Evolutionary conservation across 1,140 invertebrate species (phyloP).

Genomic region (Pseudachorutes palmiensis): DNA sequence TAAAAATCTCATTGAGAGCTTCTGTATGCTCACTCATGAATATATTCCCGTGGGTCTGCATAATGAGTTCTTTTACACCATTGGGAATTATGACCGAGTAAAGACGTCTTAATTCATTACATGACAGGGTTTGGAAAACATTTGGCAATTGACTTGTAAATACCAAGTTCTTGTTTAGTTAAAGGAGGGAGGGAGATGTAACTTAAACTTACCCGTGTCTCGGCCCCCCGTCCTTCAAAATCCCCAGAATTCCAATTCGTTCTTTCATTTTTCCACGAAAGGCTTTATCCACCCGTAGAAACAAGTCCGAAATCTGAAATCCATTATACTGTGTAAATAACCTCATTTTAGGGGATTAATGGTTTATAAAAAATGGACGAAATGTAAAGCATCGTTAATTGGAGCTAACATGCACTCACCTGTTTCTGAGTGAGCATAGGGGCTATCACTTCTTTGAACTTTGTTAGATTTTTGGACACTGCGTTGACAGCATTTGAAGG

Average conservation of each 20-base stretch:
- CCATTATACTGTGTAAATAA: too few relatives aligned
- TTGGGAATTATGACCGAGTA: too few relatives aligned
- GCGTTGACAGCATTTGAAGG: constrained; percentile 85
- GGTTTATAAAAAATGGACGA: too few relatives aligned
- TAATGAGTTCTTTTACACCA: too few relatives aligned
- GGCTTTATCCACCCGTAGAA: constrained; percentile 32
- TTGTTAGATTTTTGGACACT: constrained; percentile 55
- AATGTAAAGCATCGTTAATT: constrained; percentile 3
- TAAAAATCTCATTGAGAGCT: too few relatives aligned
- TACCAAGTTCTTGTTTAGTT: too few relatives aligned
- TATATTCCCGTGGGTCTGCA: too few relatives aligned
- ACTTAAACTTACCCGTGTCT: constrained; percentile 76
- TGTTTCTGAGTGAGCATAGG: constrained; percentile 30
- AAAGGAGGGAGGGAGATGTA: too few relatives aligned
- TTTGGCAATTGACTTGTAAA: too few relatives aligned
- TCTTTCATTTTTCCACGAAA: constrained; percentile 35
- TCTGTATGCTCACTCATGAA: too few relatives aligned
- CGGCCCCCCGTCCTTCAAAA: constrained; percentile 89
- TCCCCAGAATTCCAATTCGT: constrained; percentile 55
- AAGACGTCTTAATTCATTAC: too few relatives aligned
- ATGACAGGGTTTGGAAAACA: constrained; percentile 4
- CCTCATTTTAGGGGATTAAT: too few relatives aligned
- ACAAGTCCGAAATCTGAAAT: constrained; percentile 29
- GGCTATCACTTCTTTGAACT: constrained; percentile 36
- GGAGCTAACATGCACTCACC: constrained; percentile 14